Evolutionary conservation across 2,797 vertebrate species (phyloP).

Genomic region (Hemibagrus guttatus): DNA sequence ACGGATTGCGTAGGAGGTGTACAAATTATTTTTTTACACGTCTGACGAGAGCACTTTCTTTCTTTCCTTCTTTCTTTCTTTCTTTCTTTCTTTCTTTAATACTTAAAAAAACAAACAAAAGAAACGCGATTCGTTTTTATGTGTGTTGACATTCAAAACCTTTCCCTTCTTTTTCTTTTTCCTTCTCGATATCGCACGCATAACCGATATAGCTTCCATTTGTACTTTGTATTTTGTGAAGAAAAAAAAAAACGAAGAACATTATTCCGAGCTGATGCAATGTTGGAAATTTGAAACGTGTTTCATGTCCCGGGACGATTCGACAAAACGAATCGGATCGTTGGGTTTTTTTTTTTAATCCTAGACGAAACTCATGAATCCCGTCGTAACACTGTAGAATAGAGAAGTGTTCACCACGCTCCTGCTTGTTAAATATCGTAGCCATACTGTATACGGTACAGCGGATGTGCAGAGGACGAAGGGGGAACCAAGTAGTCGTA

Average conservation of each 20-base stretch:
- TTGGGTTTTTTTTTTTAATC: slow-evolving; percentile 44
- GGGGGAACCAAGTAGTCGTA: slow-evolving; percentile 17
- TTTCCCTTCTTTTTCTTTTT: slow-evolving; percentile 51
- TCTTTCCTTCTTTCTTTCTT: slow-evolving; percentile 48
- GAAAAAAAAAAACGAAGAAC: background rate
- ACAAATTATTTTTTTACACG: slow-evolving; percentile 84
- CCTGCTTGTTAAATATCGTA: slow-evolving; percentile 62
- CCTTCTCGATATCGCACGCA: slow-evolving; percentile 73
- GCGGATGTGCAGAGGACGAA: slow-evolving; percentile 54
- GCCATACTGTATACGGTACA: slow-evolving; percentile 59
- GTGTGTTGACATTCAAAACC: slow-evolving; percentile 71
- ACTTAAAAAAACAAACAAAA: slow-evolving; percentile 62
- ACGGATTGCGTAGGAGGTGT: slow-evolving; percentile 67
- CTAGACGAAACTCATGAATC: slow-evolving; percentile 59
- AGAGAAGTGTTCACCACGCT: slow-evolving; percentile 57
- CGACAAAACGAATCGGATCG: slow-evolving; percentile 25
- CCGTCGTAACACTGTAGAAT: slow-evolving; percentile 61
- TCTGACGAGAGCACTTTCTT: slow-evolving; percentile 80
- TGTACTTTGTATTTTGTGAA: slow-evolving; percentile 75
- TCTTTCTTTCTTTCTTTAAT: slow-evolving; percentile 70
- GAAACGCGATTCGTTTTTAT: slow-evolving; percentile 62
- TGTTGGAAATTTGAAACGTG: slow-evolving; percentile 50
- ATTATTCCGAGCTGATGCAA: slow-evolving; percentile 65
- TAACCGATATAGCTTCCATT: slow-evolving; percentile 73
- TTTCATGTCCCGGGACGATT: slow-evolving; percentile 41